phyloP scores from a whole-genome alignment of 2,113 vertebrate species.

The Buteo buteo region DNA sequence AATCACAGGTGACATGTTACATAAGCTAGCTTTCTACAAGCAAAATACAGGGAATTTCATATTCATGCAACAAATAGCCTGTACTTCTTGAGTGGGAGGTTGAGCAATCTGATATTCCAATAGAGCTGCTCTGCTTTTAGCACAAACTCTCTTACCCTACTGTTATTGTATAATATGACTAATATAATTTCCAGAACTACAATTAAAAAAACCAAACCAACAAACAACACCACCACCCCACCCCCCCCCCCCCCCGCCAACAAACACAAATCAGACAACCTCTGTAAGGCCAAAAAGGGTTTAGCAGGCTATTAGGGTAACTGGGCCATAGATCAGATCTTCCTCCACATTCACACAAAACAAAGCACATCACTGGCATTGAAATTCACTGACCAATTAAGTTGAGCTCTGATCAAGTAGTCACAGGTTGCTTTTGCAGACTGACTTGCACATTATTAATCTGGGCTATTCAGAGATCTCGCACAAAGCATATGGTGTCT shows the following conservation, averaged over 20 bases:
- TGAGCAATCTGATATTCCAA: neutral
- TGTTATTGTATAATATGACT: neutral
- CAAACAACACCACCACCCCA: too few species aligned
- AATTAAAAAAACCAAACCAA: neutral
- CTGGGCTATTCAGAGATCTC: neutral
- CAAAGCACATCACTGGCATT: neutral
- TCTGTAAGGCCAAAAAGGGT: neutral
- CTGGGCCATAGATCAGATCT: too few species aligned
- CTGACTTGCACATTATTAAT: neutral
- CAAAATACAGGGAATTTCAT: constrained; percentile 43
- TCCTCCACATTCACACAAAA: neutral
- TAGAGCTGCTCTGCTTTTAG: neutral
- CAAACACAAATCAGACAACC: neutral
- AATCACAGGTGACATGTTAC: constrained; percentile 24
- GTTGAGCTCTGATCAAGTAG: neutral
- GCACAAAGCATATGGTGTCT: neutral
- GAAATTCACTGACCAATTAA: neutral
- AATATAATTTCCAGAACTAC: neutral
- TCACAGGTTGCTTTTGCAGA: neutral
- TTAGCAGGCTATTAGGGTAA: neutral
- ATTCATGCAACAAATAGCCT: neutral
- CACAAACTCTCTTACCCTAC: neutral
- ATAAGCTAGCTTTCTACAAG: constrained; percentile 38
- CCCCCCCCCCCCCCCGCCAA: too few species aligned
- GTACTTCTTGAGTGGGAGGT: neutral